phyloP scores from a whole-genome alignment of 2,797 vertebrate species.

The Typhlichthys subterraneus region DNA sequence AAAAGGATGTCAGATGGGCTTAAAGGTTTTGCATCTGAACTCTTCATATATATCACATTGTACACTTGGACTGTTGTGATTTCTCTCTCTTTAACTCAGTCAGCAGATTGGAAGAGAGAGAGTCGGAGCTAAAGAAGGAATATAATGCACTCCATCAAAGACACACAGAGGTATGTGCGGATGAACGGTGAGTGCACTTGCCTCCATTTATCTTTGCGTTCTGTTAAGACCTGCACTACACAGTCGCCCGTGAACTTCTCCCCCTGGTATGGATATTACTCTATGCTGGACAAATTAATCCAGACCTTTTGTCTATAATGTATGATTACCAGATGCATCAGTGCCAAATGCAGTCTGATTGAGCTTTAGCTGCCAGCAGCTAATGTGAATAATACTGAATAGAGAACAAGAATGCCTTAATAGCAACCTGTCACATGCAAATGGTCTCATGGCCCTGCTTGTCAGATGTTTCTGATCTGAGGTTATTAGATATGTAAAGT shows the following conservation, averaged over 20 bases:
- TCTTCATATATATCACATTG: too few species aligned
- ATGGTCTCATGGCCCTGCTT: constrained; percentile 11
- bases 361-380: constrained; percentile 17
- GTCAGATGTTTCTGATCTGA: constrained; percentile 15
- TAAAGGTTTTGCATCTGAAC: too few species aligned
- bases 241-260: too few species aligned
- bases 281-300: too few species aligned
- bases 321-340: constrained; percentile 33
- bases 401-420: constrained; percentile 18
- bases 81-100: constrained; percentile 77
- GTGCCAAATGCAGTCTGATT: constrained; percentile 17
- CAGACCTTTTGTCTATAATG: constrained; percentile 19
- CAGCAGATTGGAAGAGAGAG: constrained; percentile 93
- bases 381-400: constrained; percentile 34
- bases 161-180: constrained; percentile 89
- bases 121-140: constrained; percentile 95
- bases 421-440: constrained; percentile 22
- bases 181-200: neutral
- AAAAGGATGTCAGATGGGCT: too few species aligned
- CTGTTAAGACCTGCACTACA: too few species aligned
- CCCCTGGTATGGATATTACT: too few species aligned
- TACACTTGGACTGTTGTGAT: too few species aligned
- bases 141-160: constrained; percentile 93
- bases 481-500: too few species aligned
- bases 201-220: too few species aligned